phyloP scores from a whole-genome alignment of 2,797 vertebrate genomes.

The Masticophis lateralis region DNA sequence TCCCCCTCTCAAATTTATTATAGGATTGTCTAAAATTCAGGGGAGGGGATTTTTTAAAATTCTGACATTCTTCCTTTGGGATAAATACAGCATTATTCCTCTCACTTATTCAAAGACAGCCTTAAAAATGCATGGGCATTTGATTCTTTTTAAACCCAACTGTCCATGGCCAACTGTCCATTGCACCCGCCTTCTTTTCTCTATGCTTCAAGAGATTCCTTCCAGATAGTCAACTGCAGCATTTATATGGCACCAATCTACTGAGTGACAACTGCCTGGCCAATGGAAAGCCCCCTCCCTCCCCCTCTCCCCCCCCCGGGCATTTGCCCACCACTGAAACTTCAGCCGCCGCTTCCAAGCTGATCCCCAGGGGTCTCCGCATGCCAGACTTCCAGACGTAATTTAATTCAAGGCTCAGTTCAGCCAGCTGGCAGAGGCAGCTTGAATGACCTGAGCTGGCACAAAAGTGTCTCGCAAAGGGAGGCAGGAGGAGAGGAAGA shows the following conservation, averaged over 20 bases:
- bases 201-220: background rate
- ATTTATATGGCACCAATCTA: rapidly evolving
- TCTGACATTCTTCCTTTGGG: background rate
- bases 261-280: background rate
- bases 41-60: background rate
- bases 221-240: background rate
- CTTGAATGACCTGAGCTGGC: slow-evolving; percentile 52
- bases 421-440: slow-evolving; percentile 48
- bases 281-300: rapidly evolving
- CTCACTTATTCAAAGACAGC: background rate
- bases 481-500: slow-evolving; percentile 3
- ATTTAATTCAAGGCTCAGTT: slow-evolving; percentile 5
- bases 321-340: slow-evolving; percentile 8
- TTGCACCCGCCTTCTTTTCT: background rate
- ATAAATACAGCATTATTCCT: background rate
- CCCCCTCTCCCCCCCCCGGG: background rate
- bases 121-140: background rate
- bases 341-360: background rate
- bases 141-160: background rate
- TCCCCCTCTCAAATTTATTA: background rate
- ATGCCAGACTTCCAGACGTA: slow-evolving; percentile 41
- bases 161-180: background rate
- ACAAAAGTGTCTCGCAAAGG: slow-evolving; percentile 28
- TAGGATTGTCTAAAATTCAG: background rate
- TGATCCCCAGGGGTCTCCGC: background rate